These are phyloP conservation scores for Phoebastria nigripes DNA, from an alignment of 2,797 vertebrate genomes.

Conservation along the genomic window DNA sequence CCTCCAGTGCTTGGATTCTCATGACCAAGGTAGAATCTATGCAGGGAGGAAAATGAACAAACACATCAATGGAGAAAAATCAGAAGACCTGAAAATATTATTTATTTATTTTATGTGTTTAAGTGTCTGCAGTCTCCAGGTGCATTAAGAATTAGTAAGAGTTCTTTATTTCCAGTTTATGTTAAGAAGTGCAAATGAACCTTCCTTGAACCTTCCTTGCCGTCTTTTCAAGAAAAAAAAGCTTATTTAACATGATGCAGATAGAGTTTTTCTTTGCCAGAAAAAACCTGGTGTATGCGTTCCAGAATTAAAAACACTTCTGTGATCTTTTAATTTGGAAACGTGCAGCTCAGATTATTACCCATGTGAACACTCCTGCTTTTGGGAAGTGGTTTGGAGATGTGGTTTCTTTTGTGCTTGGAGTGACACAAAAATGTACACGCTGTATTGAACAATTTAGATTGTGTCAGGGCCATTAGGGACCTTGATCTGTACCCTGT, in stretches of 20 bases:
- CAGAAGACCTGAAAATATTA: background rate
- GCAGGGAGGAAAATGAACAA: background rate
- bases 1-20: background rate
- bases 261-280: background rate
- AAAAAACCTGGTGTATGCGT: background rate
- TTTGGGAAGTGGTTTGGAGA: background rate
- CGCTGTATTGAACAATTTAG: background rate
- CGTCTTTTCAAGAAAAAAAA: background rate
- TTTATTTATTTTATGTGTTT: background rate
- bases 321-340: background rate
- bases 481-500: background rate
- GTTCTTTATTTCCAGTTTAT: background rate
- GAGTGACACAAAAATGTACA: background rate
- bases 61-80: background rate
- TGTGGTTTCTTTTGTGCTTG: background rate
- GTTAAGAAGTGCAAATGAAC: background rate
- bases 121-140: background rate
- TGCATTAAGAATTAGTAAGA: background rate
- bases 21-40: background rate
- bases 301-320: background rate
- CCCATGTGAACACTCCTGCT: background rate
- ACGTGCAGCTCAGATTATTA: background rate
- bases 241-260: background rate
- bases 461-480: background rate
- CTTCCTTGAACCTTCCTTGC: background rate